Conservation (phyloP, 1,140 invertebrate genomes). For the Ostrea denselamellosa region DNA sequence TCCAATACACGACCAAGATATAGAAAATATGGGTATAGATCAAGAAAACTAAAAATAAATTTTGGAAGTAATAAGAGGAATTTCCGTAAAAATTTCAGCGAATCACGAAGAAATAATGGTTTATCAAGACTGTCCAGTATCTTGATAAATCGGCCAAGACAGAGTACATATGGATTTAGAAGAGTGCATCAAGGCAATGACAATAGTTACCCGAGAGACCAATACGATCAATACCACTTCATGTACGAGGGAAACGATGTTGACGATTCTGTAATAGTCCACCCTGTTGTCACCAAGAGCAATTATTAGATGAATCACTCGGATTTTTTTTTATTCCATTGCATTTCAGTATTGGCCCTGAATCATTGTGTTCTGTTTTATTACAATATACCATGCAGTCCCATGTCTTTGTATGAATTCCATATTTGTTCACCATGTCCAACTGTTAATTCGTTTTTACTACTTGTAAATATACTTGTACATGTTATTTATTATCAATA, state of each 20-base stretch:
- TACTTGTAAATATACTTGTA: neutral
- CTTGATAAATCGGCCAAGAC: neutral
- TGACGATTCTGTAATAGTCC: neutral
- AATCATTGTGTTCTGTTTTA: neutral
- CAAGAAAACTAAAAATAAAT: neutral
- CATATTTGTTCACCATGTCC: neutral
- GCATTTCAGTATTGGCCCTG: neutral
- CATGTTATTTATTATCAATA: slow-evolving; percentile 1
- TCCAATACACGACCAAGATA: neutral
- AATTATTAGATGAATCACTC: neutral
- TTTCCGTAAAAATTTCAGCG: neutral
- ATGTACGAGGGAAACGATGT: neutral
- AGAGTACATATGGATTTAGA: neutral
- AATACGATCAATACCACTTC: neutral
- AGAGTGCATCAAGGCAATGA: neutral
- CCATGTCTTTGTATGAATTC: slow-evolving; percentile 27
- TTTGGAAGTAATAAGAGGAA: neutral
- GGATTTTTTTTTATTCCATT: neutral
- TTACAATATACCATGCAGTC: neutral
- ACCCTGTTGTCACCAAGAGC: slow-evolving; percentile 3
- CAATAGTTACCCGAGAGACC: neutral
- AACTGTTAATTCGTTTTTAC: neutral
- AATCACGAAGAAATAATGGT: neutral
- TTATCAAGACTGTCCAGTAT: neutral
- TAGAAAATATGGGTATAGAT: neutral